phyloP scores from a whole-genome alignment of 2,113 vertebrate species.

The Gambusia holbrooki region DNA sequence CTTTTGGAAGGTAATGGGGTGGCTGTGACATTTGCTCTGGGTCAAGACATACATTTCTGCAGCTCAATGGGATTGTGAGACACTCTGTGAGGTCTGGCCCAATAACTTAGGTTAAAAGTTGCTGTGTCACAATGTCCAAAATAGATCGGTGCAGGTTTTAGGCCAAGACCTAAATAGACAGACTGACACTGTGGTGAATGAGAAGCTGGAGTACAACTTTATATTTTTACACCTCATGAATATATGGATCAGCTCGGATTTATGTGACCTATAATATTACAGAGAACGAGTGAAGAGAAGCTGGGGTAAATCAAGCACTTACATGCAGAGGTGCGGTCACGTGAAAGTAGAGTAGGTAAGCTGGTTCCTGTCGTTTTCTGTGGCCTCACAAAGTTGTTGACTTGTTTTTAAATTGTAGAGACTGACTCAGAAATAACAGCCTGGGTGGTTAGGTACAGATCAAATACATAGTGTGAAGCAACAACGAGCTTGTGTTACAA shows the following conservation, averaged over 20 bases:
- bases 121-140: neutral
- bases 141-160: slow-evolving; percentile 1
- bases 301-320: neutral
- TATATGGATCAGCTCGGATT: neutral
- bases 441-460: neutral
- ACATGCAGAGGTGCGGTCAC: neutral
- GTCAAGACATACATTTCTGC: neutral
- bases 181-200: neutral
- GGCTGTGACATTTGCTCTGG: no score
- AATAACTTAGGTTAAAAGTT: neutral
- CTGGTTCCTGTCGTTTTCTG: slow-evolving; percentile 5
- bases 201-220: neutral
- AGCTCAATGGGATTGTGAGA: neutral
- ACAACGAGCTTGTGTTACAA: neutral
- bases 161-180: neutral
- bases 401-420: neutral
- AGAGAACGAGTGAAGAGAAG: neutral
- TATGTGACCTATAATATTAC: neutral
- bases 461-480: neutral
- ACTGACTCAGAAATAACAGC: neutral
- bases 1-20: no score
- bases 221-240: neutral
- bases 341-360: neutral
- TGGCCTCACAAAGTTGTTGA: slow-evolving; percentile 5
- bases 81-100: neutral